phyloP scores from a whole-genome alignment of 2,888 invertebrate species.

The Himalopsyche japonica region DNA sequence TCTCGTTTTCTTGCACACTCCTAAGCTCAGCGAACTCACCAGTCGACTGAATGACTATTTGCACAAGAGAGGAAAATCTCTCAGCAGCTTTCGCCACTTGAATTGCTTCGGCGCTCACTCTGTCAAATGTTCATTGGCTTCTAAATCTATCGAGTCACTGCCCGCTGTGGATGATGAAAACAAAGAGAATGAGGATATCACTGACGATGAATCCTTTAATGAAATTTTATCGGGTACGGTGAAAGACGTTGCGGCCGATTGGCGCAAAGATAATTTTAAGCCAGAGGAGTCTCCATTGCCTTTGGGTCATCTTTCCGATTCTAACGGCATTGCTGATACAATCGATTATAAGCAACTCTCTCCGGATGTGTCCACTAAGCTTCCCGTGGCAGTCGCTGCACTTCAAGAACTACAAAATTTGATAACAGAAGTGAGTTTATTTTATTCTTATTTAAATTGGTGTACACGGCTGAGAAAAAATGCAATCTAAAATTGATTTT shows the following conservation, averaged over 20 bases:
- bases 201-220: constrained; percentile 51
- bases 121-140: background rate
- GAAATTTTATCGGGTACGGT: constrained; percentile 49
- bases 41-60: constrained; percentile 58
- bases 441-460: background rate
- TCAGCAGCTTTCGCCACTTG: constrained; percentile 57
- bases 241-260: constrained; percentile 40
- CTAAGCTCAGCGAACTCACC: constrained; percentile 52
- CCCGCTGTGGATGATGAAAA: constrained; percentile 53
- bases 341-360: constrained; percentile 30
- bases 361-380: constrained; percentile 37
- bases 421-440: constrained; percentile 54
- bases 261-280: constrained; percentile 40
- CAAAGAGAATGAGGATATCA: constrained; percentile 57
- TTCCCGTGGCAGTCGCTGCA: constrained; percentile 52
- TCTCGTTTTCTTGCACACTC: constrained; percentile 49
- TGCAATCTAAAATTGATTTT: no score
- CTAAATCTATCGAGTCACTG: background rate
- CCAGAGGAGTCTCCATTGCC: background rate
- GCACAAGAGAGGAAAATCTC: constrained; percentile 55
- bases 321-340: background rate
- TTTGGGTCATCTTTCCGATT: background rate
- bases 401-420: constrained; percentile 58
- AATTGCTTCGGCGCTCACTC: constrained; percentile 56
- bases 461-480: no score